These are phyloP conservation scores for Myodes glareolus DNA, from an alignment of 2,113 vertebrate species.

Conservation along the genomic window DNA sequence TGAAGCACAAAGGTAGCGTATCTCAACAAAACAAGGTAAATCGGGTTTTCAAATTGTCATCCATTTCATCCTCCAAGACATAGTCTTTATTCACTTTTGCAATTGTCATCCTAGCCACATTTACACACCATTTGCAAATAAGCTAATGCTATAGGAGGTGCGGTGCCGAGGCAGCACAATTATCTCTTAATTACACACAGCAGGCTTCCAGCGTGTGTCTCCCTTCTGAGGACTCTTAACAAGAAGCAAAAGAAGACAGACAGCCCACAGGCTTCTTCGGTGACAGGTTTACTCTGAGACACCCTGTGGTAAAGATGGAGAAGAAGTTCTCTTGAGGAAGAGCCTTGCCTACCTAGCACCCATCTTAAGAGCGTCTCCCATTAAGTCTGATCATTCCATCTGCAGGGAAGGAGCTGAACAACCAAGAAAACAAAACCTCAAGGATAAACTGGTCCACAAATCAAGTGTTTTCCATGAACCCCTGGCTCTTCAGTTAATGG, in stretches of 20 bases:
- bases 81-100: conserved; percentile 67
- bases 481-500: neutral
- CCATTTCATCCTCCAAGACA: conserved; percentile 56
- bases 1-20: conserved; percentile 39
- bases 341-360: neutral
- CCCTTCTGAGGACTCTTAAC: conserved; percentile 59
- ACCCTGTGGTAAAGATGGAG: neutral
- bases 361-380: neutral
- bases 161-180: conserved; percentile 64
- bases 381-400: neutral
- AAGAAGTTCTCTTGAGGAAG: conserved; percentile 11
- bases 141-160: conserved; percentile 68
- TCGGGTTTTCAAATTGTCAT: conserved; percentile 56
- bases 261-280: conserved; percentile 22
- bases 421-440: neutral
- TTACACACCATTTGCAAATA: conserved; percentile 68
- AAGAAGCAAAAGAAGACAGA: conserved; percentile 69
- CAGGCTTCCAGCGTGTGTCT: conserved; percentile 48
- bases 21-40: conserved; percentile 51
- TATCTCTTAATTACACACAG: conserved; percentile 72
- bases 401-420: neutral
- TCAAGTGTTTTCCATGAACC: conserved; percentile 3
- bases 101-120: conserved; percentile 47
- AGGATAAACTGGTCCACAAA: neutral
- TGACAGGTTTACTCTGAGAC: conserved; percentile 54